A percentile compares a stretch with the other conserved stretches of the same genome.
These are phyloP conservation scores for Phortica okadai DNA, from an alignment of 2,888 invertebrate species.

Conservation along the genomic window DNA sequence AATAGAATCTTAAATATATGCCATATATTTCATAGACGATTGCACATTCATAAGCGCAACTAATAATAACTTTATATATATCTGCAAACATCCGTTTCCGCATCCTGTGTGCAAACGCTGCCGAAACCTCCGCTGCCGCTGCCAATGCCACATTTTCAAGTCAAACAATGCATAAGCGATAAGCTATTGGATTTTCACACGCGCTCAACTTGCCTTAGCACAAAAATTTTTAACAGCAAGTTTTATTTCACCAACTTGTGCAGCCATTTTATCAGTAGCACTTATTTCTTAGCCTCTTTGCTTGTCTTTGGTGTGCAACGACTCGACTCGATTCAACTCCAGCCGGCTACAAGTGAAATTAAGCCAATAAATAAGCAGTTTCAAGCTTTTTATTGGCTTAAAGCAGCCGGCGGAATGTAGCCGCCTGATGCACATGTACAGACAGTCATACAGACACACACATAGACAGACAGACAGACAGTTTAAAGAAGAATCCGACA, in stretches of 20 bases:
- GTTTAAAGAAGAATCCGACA: not conserved
- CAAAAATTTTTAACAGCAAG: not conserved
- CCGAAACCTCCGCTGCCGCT: not conserved
- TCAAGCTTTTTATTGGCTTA: constrained; percentile 47
- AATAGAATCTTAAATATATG: too few relatives aligned
- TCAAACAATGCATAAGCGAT: constrained; percentile 20
- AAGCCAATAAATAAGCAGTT: constrained; percentile 33
- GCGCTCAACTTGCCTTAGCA: constrained; percentile 5
- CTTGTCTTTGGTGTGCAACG: too few relatives aligned
- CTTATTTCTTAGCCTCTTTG: not conserved
- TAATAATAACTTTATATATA: not conserved
- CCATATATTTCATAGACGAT: not conserved
- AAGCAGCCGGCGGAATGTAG: constrained; percentile 46
- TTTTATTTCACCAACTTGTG: not conserved
- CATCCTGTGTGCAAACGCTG: not conserved
- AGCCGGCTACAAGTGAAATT: constrained; percentile 18
- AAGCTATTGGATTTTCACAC: constrained; percentile 21
- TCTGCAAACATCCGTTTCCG: constrained; percentile 17
- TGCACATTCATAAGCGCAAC: not conserved
- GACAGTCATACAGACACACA: constrained; percentile 4
- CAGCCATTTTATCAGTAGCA: not conserved
- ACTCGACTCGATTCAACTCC: too few relatives aligned
- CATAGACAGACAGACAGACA: not conserved
- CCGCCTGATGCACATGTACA: constrained; percentile 42
- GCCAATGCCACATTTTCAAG: not conserved